Conservation (phyloP, 1,140 invertebrate species). For the Polyergus mexicanus region DNA sequence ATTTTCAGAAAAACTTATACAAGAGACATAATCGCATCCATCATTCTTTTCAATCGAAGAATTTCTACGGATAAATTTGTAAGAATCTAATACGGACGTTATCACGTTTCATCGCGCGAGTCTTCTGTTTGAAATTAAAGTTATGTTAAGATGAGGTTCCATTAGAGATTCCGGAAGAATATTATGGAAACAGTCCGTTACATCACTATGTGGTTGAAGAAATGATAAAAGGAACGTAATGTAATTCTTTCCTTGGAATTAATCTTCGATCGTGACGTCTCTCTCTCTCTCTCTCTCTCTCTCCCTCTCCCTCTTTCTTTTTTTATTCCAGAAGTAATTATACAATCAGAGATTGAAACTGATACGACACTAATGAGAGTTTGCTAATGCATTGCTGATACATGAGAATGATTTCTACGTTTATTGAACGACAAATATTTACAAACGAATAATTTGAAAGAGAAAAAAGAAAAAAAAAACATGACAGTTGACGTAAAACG, state of each 20-base stretch:
- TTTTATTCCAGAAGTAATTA: not conserved
- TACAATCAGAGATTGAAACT: conserved; percentile 13
- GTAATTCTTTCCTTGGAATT: conserved; percentile 40
- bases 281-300: not conserved
- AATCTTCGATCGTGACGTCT: conserved; percentile 41
- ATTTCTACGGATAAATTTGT: not conserved
- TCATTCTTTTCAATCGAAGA: not conserved
- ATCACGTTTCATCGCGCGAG: conserved; percentile 1
- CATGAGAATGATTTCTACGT: not conserved
- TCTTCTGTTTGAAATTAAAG: not conserved
- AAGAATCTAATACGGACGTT: not conserved
- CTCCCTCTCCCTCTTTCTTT: no score
- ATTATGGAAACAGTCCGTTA: conserved; percentile 37
- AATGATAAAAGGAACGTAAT: conserved; percentile 31
- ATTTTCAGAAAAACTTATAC: not conserved
- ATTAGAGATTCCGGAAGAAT: conserved; percentile 48
- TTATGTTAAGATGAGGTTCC: not conserved
- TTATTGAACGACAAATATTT: conserved; percentile 14
- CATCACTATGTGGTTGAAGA: conserved; percentile 11
- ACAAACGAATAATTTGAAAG: not conserved
- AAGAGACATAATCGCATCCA: not conserved
- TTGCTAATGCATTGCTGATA: not conserved
- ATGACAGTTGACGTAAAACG: not conserved
- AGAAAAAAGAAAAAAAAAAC: no score
- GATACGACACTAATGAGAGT: not conserved